Percentiles rank a stretch among this genome's conserved stretches.
phyloP scores from a whole-genome alignment of 1,140 invertebrate species.

The Solenopsis invicta region DNA sequence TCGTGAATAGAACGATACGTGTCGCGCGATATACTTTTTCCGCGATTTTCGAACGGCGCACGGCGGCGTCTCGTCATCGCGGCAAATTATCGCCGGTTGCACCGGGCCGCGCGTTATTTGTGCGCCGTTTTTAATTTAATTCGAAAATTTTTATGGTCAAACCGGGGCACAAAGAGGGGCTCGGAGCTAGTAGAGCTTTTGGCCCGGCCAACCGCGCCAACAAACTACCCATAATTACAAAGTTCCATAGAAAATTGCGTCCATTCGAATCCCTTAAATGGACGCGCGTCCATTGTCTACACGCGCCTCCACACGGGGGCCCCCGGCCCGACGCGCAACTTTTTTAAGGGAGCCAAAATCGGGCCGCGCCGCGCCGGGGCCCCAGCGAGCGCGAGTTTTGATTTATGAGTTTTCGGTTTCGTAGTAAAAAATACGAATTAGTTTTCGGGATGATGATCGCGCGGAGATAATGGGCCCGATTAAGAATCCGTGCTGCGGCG shows the following conservation, averaged over 20 bases:
- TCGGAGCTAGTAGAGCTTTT: conserved; percentile 55
- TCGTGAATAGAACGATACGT: conserved; percentile 44
- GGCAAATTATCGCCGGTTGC: conserved; percentile 32
- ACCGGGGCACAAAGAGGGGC: conserved; percentile 71
- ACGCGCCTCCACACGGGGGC: conserved; percentile 59
- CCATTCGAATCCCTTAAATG: conserved; percentile 85
- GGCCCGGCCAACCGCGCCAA: conserved; percentile 74
- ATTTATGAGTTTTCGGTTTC: conserved; percentile 87
- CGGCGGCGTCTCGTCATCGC: conserved; percentile 40
- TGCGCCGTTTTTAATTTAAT: conserved; percentile 80
- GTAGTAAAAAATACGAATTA: conserved; percentile 87
- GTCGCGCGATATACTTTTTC: conserved; percentile 43
- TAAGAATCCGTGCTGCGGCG: conserved; percentile 82
- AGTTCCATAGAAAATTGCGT: conserved; percentile 87
- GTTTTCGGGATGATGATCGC: conserved; percentile 86
- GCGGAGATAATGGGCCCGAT: conserved; percentile 86
- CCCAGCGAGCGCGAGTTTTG: conserved; percentile 78
- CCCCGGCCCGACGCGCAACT: conserved; percentile 61
- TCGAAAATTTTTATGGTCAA: conserved; percentile 82
- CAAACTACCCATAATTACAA: conserved; percentile 86
- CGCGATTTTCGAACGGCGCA: conserved; percentile 27
- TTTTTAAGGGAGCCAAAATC: conserved; percentile 72
- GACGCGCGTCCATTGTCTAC: conserved; percentile 82
- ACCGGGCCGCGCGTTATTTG: conserved; percentile 4
- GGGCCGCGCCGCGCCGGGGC: conserved; percentile 21